Evolutionary conservation across 2,888 invertebrate species (phyloP).

Genomic region (Plagiodera versicolora): DNA sequence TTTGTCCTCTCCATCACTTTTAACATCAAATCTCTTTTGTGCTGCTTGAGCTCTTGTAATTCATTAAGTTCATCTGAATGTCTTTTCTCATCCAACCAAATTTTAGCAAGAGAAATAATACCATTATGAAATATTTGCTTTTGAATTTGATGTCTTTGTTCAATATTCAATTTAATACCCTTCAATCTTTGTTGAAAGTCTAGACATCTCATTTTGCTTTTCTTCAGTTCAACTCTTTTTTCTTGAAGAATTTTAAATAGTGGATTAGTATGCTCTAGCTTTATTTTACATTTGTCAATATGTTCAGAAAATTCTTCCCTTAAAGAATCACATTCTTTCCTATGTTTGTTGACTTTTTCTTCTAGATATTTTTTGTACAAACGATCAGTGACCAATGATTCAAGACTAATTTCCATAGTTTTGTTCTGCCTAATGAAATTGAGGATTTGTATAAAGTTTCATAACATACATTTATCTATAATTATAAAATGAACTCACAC

Average conservation of each 20-base stretch:
- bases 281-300: constrained; percentile 15
- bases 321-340: constrained; percentile 15
- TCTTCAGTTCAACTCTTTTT: constrained; percentile 18
- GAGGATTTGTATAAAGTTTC: not conserved
- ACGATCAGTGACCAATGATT: constrained; percentile 17
- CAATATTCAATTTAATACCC: constrained; percentile 8
- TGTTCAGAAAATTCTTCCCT: constrained; percentile 14
- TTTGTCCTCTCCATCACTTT: constrained; percentile 15
- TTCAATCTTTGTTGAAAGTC: constrained; percentile 15
- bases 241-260: constrained; percentile 20
- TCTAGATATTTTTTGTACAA: constrained; percentile 16
- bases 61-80: constrained; percentile 4
- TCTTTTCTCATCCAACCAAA: constrained; percentile 20
- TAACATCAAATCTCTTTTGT: constrained; percentile 15
- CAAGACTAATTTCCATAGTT: constrained; percentile 10
- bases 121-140: constrained; percentile 18
- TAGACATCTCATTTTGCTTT: constrained; percentile 16
- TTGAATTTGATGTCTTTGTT: constrained; percentile 10
- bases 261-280: constrained; percentile 19
- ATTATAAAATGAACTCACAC: constrained; percentile 16
- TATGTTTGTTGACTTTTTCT: constrained; percentile 10
- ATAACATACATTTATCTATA: not conserved
- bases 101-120: constrained; percentile 16
- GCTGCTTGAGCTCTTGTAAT: constrained; percentile 8
- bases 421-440: constrained; percentile 20